Evolutionary conservation across 2,888 invertebrate species (phyloP).

Genomic region (Macaria notata): DNA sequence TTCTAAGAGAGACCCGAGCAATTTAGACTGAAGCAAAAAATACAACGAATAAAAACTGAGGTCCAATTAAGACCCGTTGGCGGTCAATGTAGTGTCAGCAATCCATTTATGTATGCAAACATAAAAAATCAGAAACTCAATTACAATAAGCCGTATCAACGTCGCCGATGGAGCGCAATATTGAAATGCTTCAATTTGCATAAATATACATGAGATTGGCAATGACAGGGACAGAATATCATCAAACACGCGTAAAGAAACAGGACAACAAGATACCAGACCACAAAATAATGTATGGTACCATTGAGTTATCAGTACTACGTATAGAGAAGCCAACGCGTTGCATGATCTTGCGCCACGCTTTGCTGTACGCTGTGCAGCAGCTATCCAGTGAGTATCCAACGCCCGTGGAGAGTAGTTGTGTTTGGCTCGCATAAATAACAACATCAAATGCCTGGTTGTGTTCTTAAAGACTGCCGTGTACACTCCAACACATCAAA

Average conservation of each 20-base stretch:
- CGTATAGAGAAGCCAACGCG: no score
- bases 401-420: no score
- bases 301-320: no score
- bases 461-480: no score
- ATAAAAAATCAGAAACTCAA: slow-evolving; percentile 61
- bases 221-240: slow-evolving; percentile 43
- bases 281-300: background rate
- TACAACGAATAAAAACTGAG: slow-evolving; percentile 3
- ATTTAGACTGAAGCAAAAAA: slow-evolving; percentile 7
- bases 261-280: slow-evolving; percentile 26
- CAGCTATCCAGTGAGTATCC: no score
- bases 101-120: slow-evolving; percentile 41
- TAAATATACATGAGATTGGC: slow-evolving; percentile 68
- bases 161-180: slow-evolving; percentile 62
- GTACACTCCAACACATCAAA: no score
- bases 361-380: no score
- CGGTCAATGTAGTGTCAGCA: slow-evolving; percentile 37
- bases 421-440: no score
- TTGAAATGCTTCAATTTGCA: slow-evolving; percentile 73
- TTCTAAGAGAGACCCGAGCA: no score
- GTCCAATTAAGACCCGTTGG: slow-evolving; percentile 20
- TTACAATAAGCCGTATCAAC: slow-evolving; percentile 62
- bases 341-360: no score
- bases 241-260: slow-evolving; percentile 34
- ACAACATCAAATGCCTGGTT: no score